A percentile compares a stretch with the other conserved stretches of the same genome.
These are phyloP conservation scores for Pseudomugil gertrudae DNA, from an alignment of 2,797 vertebrate species.

Conservation along the genomic window DNA sequence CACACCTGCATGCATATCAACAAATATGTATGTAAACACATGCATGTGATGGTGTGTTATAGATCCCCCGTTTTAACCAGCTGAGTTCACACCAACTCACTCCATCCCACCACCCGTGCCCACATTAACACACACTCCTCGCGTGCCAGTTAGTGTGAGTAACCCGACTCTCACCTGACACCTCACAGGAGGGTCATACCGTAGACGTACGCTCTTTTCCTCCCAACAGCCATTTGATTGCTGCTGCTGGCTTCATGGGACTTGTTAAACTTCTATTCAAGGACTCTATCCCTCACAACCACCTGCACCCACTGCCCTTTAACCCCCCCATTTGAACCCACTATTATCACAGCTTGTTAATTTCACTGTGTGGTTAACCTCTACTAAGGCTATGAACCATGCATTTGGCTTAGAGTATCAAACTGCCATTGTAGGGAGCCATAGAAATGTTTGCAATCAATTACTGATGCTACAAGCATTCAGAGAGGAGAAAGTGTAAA, in stretches of 20 bases:
- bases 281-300: conserved; percentile 68
- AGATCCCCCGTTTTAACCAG: conserved; percentile 44
- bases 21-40: conserved; percentile 11
- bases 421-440: conserved; percentile 39
- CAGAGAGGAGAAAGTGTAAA: conserved; percentile 8
- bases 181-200: conserved; percentile 56
- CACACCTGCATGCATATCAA: conserved; percentile 11
- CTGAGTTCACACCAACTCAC: conserved; percentile 23
- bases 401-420: conserved; percentile 41
- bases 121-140: conserved; percentile 1
- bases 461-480: conserved; percentile 36
- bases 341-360: conserved; percentile 77
- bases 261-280: conserved; percentile 71
- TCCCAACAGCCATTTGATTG: conserved; percentile 37
- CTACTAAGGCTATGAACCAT: conserved; percentile 54
- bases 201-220: conserved; percentile 42
- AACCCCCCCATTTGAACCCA: conserved; percentile 55
- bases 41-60: conserved; percentile 38
- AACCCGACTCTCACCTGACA: conserved; percentile 70
- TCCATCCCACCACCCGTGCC: conserved; percentile 3
- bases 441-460: conserved; percentile 39
- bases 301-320: conserved; percentile 62
- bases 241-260: conserved; percentile 50
- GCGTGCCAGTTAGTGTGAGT: conserved; percentile 38
- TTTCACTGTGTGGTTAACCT: conserved; percentile 75